Evolutionary conservation across 92 coral and sea anemone species (phyloP), one percentile per base, ranked within the genome.

Genomic region (Phenganax stokvisi): DNA sequence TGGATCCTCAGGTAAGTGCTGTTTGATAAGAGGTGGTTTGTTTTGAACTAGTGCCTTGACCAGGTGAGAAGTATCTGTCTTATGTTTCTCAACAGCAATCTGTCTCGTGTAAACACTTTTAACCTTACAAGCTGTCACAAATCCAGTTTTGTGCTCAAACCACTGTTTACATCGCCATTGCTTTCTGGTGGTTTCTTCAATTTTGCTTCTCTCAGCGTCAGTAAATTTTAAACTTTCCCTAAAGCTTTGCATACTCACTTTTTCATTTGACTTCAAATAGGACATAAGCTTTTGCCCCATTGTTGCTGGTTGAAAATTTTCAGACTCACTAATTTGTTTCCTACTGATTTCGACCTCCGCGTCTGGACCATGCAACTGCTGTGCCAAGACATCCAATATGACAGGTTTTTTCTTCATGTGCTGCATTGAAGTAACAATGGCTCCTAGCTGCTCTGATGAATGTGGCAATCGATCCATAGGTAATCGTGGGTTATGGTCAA

Each of bases 111-210:
- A 88, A 63, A 90, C 91, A 80, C 88, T 84, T 51, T 88, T 84
- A 83, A 86, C 84, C 51, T 83, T 88, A 57, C 88, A 88, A 54
- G 94, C 91, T 71, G 91, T 84, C 57, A 90, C 84, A 65, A 88
- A 88, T 77, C 91, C 94, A 77, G 87, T 76, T 81, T 86, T 86
- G 59, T 84, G 86, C 13, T 68, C 54, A 58, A 84, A 82, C 89
- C 91, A 86, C 31, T 84, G 87, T 71, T 90, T 75, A 75, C 87
- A 88, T 77, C 84, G 82, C 91, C 89, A 88, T 76, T 90, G 96
- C 87, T 88, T 88, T 74, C 74, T 55, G 51, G 90, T 90, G 37
- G 59, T 59, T 59, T 17, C 71, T 31, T 74, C 84, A 55, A 88
- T 85, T 56, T 84, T 62, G 44, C 88, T 79, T 57, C 76, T 86